Base-by-base conservation (phyloP, 2,888 invertebrate species). In the Exephanes ischioxanthus region DNA sequence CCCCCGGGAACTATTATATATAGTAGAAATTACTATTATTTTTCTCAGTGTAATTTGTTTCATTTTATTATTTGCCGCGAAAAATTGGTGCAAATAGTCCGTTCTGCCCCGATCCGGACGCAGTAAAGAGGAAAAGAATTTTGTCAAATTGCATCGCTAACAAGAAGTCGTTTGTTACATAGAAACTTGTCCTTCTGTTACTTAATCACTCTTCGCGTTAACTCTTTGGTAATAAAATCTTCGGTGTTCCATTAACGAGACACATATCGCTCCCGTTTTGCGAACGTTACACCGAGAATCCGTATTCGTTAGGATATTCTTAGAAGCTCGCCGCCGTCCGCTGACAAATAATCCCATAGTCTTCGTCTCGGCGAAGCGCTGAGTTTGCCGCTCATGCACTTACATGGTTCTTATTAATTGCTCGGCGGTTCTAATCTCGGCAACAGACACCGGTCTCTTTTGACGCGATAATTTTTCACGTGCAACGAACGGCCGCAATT, bases 371-470 rank as follows among this genome's bases (percentile, higher is more conserved):
- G 45, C 11, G 37, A 26, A 26, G 37, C 67, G 67, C 45, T 51
- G 22, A 22, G n/a, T 37, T 5, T 30, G 41, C 53, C 22, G 51
- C 80, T 30, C 6, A 81, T 86, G 84, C 78, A 80, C 86, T 84
- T 87, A 87, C 71, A 86, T 85, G 87, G 87, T 55, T 66, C 76
- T 22, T 82, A 86, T 87, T 86, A 87, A 87, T 87, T 87, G 87
- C 82, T 67, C 80, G 70, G 73, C 84, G 80, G 82, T 84, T 87
- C 87, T 87, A 86, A 86, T 86, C 82, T 83, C 82, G 81, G 71
- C 71, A 79, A 71, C 66, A 73, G 82, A 81, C 53, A 78, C 73
- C 73, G 81, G 70, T 63, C 48, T 22, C 55, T 45, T 63, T 37
- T 58, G 30, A 53, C 48, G 73, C 79, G 66, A 67, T 26, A 37